Evolutionary conservation across 1,140 invertebrate species (phyloP), one percentile per base, ranked within the genome.

Genomic region (Caenorhabditis latens): DNA sequence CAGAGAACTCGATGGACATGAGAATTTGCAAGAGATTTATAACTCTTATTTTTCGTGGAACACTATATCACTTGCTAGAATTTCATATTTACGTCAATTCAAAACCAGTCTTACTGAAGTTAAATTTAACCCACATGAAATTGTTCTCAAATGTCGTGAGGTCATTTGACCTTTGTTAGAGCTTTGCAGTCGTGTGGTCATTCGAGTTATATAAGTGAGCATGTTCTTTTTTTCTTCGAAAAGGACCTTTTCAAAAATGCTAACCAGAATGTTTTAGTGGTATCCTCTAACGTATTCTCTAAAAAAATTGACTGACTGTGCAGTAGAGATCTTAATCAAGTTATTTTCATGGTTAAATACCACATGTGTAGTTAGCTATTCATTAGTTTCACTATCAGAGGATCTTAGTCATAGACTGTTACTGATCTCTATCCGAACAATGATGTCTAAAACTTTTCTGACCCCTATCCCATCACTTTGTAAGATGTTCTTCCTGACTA

Each of bases 401-500:
- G 32, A 32, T 0, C 32, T 32, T 32, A 32, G 32, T 32, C 32
- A 32, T 32, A 32, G 32, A 32, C 32, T 32, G 61, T 63, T 63
- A 63, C 65, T 71, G 65, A 71, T 46, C 65, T 24, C 4, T 21
- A 8, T n/a, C 21, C 14, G n/a, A 9, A 3, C 14, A 43, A 71
- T 11, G 24, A 16, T 71, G 21, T 43, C 19, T 46, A 46, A 32
- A 32, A 6, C 16, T 24, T 71, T 43, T 46, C 65, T 71, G 42
- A 71, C 40, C 40, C 21, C 32, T 63, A 21, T 8, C 8, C n/a
- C 43, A 79, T 79, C 43, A 79, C n/a, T 79, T 79, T 79, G 46
- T 79, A 53, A 11, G 42, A 46, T 14, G 40, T 32, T 32, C 42
- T 50, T 9, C n/a, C 7, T 24, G 32, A 9, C 46, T 50, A 11